Evolutionary conservation across 2,797 vertebrate genomes (phyloP), one percentile per base, ranked within the genome.

Genomic region (Brachyrhaphis roseni): DNA sequence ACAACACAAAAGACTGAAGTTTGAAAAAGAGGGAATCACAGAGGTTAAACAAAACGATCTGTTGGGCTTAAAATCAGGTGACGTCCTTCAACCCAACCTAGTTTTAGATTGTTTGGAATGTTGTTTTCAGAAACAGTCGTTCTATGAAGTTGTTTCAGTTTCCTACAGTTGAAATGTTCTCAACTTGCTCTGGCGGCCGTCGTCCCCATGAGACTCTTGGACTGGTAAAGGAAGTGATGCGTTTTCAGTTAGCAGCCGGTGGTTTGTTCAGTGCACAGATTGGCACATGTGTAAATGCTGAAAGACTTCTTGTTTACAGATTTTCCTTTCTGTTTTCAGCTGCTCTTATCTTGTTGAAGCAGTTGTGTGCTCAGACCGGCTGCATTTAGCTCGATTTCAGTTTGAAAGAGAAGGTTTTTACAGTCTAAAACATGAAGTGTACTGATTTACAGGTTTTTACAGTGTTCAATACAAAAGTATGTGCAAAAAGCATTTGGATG

Each of bases 141-240:
- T 43, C 41, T 70, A 6, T 13, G 23, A 70, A n/a, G 11, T 12
- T 20, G 10, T 43, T n/a, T 70, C 34, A 23, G 34, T 39, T 66
- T 66, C 34, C 20, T 11, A 1, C 0, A 23, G 64, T 26, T 68
- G 36, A 41, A 39, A 23, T 23, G 8, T 68, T 68, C 66, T 45
- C 41, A 1, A n/a, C 26, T 39, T 70, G 66, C 39, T 26, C 49
- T 5, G 62, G 20, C 45, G 34, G 0, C 15, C 39, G 57, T 73
- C 3, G 51, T 62, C 59, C 46, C 53, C 55, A 43, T 2, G n/a
- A 53, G 34, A 46, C 15, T 0, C 2, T 31, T 15, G 0, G 16
- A 5, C n/a, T n/a, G 49, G 4, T 15, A 49, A 3, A 46, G 79
- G 79, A 43, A 76, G 75, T 81, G 77, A 74, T 28, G 73, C 6